Evolutionary conservation across 2,797 vertebrate species (phyloP), one percentile per base, ranked within the genome.

Genomic region (Microctenopoma lineatum): DNA sequence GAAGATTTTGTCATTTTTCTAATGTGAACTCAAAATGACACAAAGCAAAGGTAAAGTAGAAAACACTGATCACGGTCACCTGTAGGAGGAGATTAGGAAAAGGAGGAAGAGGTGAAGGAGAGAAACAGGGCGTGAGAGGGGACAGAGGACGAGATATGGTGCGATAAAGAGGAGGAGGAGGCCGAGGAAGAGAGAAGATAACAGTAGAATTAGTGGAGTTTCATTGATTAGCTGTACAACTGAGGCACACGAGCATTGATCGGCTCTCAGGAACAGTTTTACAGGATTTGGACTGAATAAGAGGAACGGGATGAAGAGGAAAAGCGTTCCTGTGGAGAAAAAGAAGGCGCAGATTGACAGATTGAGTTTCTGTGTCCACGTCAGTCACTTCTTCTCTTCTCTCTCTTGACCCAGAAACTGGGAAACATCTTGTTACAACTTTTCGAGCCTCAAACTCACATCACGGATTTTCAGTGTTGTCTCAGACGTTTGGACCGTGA

Each of bases 141-240:
- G 62, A 36, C 34, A 36, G 26, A 46, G 58, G 41, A 56, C 50
- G n/a, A 63, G 62, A 59, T 41, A 7, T 26, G 27, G 48, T 34
- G 21, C 58, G 81, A 81, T 68, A 67, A 76, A 39, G 55, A 52
- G 39, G 64, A 58, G 59, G 46, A 78, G 73, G 71, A 59, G 62
- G 79, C 67, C n/a, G 83, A 91, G 87, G 85, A 87, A 89, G 84
- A 87, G 81, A 76, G 80, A 77, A 86, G 91, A 91, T 91, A 91
- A 86, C 70, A 54, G 77, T 71, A 79, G 88, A 88, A 91, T 92
- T 87, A 90, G 87, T 82, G 51, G 72, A 76, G 70, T 78, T 61
- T 65, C 83, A 92, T 92, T 88, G 90, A 91, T 92, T 92, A 86
- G 80, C 87, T 92, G 89, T 90, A 89, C 71, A 84, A 83, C 57